These are phyloP conservation scores for Agapostemon virescens DNA, from an alignment of 2,888 invertebrate species.

Conservation along the genomic window DNA sequence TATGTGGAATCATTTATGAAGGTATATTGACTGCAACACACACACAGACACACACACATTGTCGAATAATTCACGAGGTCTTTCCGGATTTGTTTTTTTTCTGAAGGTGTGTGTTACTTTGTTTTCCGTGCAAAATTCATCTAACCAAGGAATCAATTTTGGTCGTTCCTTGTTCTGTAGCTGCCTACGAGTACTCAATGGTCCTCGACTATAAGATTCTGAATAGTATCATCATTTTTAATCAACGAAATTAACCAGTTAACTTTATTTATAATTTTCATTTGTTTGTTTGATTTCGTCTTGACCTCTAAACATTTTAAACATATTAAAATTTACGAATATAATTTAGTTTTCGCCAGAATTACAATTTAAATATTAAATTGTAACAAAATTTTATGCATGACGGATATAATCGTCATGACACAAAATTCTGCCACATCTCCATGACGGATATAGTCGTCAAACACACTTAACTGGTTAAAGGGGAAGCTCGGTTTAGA, in stretches of 20 bases:
- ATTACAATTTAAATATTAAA: no score
- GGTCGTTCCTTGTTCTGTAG: background rate
- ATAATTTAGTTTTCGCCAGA: no score
- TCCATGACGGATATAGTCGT: no score
- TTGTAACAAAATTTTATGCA: no score
- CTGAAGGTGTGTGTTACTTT: background rate
- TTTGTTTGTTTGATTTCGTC: no score
- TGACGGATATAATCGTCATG: no score
- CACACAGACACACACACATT: background rate
- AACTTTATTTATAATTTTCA: no score
- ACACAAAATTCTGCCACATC: no score
- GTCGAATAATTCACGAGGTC: constrained; percentile 33
- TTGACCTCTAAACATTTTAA: no score
- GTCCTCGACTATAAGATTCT: background rate
- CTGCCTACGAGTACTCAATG: background rate
- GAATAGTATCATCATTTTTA: background rate
- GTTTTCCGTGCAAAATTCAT: constrained; percentile 13
- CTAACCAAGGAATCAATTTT: background rate
- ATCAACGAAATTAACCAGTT: background rate
- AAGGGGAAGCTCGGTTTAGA: background rate
- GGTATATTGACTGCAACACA: constrained; percentile 13
- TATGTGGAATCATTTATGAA: constrained; percentile 31
- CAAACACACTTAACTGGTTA: no score
- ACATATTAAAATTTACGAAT: no score
- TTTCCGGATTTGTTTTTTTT: constrained; percentile 22